phyloP scores from a whole-genome alignment of 2,113 vertebrate species.

The Saguinus imperator region DNA sequence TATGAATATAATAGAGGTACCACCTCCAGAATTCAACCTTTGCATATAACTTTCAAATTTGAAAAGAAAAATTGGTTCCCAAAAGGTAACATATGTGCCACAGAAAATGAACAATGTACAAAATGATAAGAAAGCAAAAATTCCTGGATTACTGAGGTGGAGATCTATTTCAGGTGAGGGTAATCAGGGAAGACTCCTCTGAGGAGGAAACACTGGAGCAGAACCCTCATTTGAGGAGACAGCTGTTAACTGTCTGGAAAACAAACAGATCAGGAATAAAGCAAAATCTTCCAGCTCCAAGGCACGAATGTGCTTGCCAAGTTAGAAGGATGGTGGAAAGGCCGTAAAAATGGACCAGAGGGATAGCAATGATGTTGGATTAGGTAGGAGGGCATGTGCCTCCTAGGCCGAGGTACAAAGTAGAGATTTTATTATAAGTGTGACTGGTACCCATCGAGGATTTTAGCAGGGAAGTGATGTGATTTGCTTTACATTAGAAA shows the following conservation, averaged over 20 bases:
- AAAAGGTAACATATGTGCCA: background rate
- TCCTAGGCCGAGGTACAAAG: background rate
- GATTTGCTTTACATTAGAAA: background rate
- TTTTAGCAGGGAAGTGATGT: background rate
- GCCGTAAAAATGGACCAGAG: background rate
- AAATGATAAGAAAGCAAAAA: background rate
- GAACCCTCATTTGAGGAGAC: background rate
- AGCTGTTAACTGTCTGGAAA: background rate
- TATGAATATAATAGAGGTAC: background rate
- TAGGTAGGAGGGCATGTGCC: background rate
- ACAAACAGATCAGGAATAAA: background rate
- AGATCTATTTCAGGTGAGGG: background rate
- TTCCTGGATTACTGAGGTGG: background rate
- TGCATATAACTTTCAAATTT: background rate
- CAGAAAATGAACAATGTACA: background rate
- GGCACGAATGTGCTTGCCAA: background rate
- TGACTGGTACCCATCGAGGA: background rate
- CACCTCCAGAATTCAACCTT: background rate
- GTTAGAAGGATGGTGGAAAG: too few relatives aligned
- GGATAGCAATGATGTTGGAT: background rate
- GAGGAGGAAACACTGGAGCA: background rate
- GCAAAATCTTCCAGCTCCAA: rapidly evolving
- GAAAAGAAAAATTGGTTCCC: background rate
- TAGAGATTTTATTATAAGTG: background rate
- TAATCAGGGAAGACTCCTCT: background rate